These are phyloP conservation scores for Pangasius krempfi DNA, from an alignment of 2,797 vertebrate genomes.

Conservation along the genomic window DNA sequence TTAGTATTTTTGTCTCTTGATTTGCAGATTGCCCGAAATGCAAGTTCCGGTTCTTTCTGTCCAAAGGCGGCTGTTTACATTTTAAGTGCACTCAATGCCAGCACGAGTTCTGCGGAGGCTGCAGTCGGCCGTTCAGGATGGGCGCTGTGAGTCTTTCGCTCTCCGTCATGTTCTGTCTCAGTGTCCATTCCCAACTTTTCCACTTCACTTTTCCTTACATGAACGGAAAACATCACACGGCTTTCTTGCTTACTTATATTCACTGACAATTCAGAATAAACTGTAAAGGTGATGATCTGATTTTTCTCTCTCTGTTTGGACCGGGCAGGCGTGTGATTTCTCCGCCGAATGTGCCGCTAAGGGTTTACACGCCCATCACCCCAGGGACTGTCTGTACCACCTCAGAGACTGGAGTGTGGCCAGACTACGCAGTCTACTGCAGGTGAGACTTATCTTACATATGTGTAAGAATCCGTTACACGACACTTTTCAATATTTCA, in stretches of 20 bases:
- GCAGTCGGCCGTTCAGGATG: conserved; percentile 67
- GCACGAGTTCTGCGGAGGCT: conserved; percentile 79
- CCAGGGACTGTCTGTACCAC: conserved; percentile 79
- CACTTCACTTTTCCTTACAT: neutral
- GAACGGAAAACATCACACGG: neutral
- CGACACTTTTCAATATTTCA: neutral
- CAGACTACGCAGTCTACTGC: conserved; percentile 71
- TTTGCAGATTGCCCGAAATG: conserved; percentile 75
- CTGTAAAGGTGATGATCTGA: neutral
- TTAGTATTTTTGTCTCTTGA: neutral
- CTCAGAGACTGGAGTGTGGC: conserved; percentile 78
- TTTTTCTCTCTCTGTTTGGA: neutral
- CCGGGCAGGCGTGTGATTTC: conserved; percentile 70
- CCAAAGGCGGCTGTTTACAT: conserved; percentile 81
- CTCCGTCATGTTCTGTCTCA: neutral
- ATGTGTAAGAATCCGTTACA: neutral
- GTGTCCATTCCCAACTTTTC: neutral
- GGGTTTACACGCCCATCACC: conserved; percentile 81
- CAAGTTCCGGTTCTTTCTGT: conserved; percentile 72
- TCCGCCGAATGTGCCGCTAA: conserved; percentile 67
- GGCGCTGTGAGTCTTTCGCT: conserved; percentile 66
- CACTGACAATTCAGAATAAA: neutral
- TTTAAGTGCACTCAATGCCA: conserved; percentile 79
- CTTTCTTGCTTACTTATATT: neutral
- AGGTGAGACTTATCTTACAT: conserved; percentile 61